A percentile compares a stretch with the other conserved stretches of the same genome.
phyloP scores from a whole-genome alignment of 2,113 vertebrate genomes.

The Crotophaga sulcirostris region DNA sequence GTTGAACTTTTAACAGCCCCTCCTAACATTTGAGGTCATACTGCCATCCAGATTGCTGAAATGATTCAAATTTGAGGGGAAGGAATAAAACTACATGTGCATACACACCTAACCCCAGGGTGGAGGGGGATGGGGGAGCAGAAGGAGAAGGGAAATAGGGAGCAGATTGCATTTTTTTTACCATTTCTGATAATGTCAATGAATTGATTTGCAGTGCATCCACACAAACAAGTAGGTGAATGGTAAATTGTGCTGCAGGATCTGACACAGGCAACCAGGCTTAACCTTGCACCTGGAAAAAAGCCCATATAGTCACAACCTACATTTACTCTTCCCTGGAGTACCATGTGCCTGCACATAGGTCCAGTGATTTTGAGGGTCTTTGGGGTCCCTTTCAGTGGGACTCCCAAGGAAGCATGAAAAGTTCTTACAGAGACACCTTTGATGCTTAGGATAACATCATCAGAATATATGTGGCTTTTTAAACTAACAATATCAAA shows the following conservation, averaged over 20 bases:
- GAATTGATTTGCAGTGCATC: neutral
- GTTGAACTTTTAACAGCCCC: neutral
- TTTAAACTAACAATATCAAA: neutral
- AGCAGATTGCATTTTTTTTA: neutral
- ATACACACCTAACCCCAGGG: neutral
- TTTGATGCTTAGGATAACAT: neutral
- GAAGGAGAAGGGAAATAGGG: neutral
- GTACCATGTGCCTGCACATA: neutral
- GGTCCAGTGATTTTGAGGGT: neutral
- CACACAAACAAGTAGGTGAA: neutral
- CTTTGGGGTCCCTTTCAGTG: neutral
- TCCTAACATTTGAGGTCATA: neutral
- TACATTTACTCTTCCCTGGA: neutral
- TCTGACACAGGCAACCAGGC: neutral
- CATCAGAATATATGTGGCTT: neutral
- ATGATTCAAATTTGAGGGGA: neutral
- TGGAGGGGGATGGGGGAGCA: too few species aligned
- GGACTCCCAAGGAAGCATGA: neutral
- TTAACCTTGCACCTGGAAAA: neutral
- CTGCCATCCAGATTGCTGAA: neutral
- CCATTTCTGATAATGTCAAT: neutral
- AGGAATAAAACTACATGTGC: fast-evolving
- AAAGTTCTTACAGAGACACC: neutral
- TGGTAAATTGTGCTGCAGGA: neutral
- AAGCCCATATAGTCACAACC: neutral